phyloP scores from a whole-genome alignment of 1,140 invertebrate species.

The Vollenhovia emeryi region DNA sequence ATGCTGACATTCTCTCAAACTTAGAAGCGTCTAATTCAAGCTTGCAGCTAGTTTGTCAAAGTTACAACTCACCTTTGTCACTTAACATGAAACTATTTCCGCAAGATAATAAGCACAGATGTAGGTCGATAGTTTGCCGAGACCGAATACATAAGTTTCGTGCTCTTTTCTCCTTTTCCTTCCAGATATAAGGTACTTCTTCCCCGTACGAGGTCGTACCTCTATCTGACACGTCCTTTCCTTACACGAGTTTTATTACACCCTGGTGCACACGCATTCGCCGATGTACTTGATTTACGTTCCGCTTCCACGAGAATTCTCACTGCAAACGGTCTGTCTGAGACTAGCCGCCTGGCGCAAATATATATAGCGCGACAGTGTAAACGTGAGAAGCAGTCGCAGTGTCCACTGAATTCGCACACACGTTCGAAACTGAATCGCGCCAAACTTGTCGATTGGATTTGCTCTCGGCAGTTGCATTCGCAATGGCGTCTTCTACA shows the following conservation, averaged over 20 bases:
- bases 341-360: constrained; percentile 22
- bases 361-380: constrained; percentile 5
- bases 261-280: constrained; percentile 42
- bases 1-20: constrained; percentile 31
- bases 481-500: neutral
- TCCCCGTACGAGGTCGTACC: neutral
- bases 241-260: constrained; percentile 51
- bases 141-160: neutral
- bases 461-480: neutral
- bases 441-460: constrained; percentile 28
- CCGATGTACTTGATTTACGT: constrained; percentile 45
- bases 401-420: constrained; percentile 25
- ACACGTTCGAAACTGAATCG: constrained; percentile 30
- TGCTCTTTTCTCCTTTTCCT: neutral
- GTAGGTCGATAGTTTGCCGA: neutral
- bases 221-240: constrained; percentile 30
- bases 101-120: constrained; percentile 4
- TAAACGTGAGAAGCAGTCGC: constrained; percentile 18
- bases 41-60: constrained; percentile 40
- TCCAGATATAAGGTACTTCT: constrained; percentile 3
- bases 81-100: constrained; percentile 18
- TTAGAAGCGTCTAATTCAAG: constrained; percentile 36
- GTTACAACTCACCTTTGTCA: constrained; percentile 25
- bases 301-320: constrained; percentile 37
- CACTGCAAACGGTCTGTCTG: constrained; percentile 33